Conservation (phyloP, 92 coral and sea anemone species). For the Bergia sp. region DNA sequence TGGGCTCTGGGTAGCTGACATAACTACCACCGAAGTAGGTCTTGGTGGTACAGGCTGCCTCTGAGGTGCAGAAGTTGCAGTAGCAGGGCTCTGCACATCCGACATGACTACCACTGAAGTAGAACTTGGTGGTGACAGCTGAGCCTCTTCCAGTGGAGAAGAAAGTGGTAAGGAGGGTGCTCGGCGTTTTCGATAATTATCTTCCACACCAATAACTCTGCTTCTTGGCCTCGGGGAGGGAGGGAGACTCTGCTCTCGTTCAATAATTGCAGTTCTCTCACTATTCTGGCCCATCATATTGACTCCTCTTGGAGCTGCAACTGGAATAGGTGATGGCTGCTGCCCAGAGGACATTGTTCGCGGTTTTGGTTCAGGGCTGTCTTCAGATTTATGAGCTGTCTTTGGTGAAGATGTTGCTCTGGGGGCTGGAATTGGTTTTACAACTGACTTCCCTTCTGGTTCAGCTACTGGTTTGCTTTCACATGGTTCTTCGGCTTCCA, state of each 20-base stretch:
- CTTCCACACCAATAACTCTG: constrained; percentile 24
- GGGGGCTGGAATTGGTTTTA: constrained; percentile 1
- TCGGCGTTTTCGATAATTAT: background rate
- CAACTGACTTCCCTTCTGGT: background rate
- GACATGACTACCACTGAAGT: background rate
- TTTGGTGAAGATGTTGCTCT: constrained; percentile 24
- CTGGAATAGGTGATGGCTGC: background rate
- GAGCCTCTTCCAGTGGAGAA: background rate
- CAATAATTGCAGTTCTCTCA: background rate
- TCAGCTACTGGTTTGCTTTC: background rate
- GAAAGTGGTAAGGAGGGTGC: constrained; percentile 2
- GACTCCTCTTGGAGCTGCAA: constrained; percentile 2
- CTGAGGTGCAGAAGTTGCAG: background rate
- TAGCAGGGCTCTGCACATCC: background rate
- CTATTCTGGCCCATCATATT: background rate
- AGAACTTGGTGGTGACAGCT: background rate
- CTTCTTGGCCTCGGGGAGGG: constrained; percentile 42
- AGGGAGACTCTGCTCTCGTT: background rate
- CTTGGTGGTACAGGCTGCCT: background rate
- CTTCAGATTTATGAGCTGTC: background rate
- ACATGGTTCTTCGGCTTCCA: background rate
- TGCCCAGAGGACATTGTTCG: constrained; percentile 16
- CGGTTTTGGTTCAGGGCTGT: constrained; percentile 38
- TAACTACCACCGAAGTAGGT: too few relatives aligned
- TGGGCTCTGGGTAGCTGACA: too few relatives aligned